These are phyloP conservation scores for Medauroidea extradentata DNA, from an alignment of 1,140 invertebrate genomes.

Conservation along the genomic window DNA sequence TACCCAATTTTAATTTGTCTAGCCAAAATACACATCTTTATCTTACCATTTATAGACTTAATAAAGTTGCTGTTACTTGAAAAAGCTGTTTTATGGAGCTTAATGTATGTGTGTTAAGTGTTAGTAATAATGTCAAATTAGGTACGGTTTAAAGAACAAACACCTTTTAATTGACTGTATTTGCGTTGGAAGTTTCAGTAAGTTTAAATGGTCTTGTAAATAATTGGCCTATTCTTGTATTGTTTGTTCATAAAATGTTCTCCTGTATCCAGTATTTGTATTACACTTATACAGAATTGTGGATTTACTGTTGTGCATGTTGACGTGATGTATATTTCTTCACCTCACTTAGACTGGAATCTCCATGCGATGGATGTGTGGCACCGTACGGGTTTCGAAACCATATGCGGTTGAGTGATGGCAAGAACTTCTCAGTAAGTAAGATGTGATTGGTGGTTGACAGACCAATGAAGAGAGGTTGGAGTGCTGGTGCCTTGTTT, in stretches of 20 bases:
- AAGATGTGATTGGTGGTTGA: no score
- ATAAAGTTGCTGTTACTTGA: no score
- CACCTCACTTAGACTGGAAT: slow-evolving; percentile 31
- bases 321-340: slow-evolving; percentile 3
- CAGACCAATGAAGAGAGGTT: no score
- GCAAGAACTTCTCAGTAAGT: slow-evolving; percentile 75
- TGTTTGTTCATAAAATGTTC: no score
- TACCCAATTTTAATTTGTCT: no score
- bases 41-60: no score
- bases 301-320: background rate
- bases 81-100: no score
- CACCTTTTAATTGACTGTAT: background rate
- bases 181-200: background rate
- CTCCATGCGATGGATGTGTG: slow-evolving; percentile 79
- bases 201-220: background rate
- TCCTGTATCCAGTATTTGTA: background rate
- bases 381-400: slow-evolving; percentile 92
- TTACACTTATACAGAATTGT: background rate
- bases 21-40: no score
- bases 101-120: no score
- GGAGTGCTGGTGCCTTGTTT: no score
- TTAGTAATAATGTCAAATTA: no score
- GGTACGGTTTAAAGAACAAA: no score
- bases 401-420: slow-evolving; percentile 79
- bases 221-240: background rate